Percentiles rank a stretch among this genome's conserved stretches.
Evolutionary conservation across 2,113 vertebrate species (phyloP).

Genomic region (Bungarus multicinctus): DNA sequence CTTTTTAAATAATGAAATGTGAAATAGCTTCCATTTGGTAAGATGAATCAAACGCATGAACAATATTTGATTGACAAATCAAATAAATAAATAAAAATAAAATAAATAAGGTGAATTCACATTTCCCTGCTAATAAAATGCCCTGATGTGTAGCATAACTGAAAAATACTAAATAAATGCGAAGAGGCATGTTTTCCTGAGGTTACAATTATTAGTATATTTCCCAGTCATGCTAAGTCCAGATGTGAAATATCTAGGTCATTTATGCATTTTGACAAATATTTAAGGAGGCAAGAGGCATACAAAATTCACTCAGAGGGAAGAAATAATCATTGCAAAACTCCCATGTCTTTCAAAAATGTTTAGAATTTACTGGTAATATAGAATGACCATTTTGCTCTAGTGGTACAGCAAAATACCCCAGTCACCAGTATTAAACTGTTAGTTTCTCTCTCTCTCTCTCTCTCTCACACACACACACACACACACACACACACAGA

Average conservation of each 20-base stretch:
- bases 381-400: background rate
- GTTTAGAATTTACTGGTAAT: background rate
- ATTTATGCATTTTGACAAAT: background rate
- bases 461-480: background rate
- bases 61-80: too few relatives aligned
- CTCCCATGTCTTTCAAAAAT: background rate
- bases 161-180: background rate
- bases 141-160: rapidly evolving
- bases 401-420: background rate
- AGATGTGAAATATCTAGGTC: background rate
- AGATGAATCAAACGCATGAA: constrained; percentile 10
- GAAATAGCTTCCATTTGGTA: background rate
- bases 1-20: constrained; percentile 10
- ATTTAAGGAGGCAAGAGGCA: background rate
- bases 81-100: too few relatives aligned
- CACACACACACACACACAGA: background rate
- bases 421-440: background rate
- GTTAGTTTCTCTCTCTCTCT: too few relatives aligned
- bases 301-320: background rate
- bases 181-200: background rate
- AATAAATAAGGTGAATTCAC: background rate
- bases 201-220: background rate
- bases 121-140: constrained; percentile 8
- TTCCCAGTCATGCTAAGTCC: background rate
- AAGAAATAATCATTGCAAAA: background rate